Evolutionary conservation across 1,140 invertebrate species (phyloP), one percentile per base, ranked within the genome.

Genomic region (Tetranychus urticae): DNA sequence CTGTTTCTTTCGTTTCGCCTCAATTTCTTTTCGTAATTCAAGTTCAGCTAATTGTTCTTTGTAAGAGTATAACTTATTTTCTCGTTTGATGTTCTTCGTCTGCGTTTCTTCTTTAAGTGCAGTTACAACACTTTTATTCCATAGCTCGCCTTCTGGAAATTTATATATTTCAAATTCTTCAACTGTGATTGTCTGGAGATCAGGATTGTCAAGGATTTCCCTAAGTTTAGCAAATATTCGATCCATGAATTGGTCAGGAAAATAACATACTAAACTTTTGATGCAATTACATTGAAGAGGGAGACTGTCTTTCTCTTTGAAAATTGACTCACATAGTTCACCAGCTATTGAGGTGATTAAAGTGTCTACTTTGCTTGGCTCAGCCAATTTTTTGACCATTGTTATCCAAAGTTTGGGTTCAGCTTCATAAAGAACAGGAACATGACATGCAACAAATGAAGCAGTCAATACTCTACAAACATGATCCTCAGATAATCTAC

Each of bases 21-120:
- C 92, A 10, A 96, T 74, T 76, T 97, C 92, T 69, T 88, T 82
- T 46, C 86, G 76, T 42, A 97, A 72, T 68, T 92, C 85, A 60
- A 94, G 72, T 71, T 97, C 93, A 69, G 93, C 92, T 68, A 93
- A 76, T 71, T 97, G 93, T 67, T 97, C 93, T 70, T 93, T 91
- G 70, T 90, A 94, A 23, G 88, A 92, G 71, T 97, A 97, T 2
- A 82, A 86, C 75, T 96, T 97, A 70, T 87, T 97, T 69, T 97
- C 92, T 48, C 91, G 77, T 73, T 91, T 93, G 68, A 97, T 79
- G 67, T 97, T 96, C 75, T 85, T 83, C 23, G 80, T 79, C 57
- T 70, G 63, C 31, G 78, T 77, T 36, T 70, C 66, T 58, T 77
- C 73, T 64, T 69, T 70, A 55, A 62, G 46, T 10, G 62, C 81